Base-by-base conservation (phyloP, 2,113 vertebrate genomes). In the Brachyistius frenatus region DNA sequence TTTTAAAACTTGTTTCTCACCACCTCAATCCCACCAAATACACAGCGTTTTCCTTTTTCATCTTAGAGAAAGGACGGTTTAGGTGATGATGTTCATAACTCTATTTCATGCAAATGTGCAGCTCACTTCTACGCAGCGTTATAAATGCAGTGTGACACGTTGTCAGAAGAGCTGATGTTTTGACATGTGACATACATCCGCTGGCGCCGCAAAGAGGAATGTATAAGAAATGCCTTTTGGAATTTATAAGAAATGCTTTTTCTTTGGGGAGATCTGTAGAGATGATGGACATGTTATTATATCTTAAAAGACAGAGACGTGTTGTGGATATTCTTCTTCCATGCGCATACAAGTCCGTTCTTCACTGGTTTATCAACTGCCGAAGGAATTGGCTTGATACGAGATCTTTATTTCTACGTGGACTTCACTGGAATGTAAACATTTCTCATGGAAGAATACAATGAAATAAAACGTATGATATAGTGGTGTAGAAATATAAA, bases 251-350 rank as follows among this genome's bases (percentile, higher is more conserved):
- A 64, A 58, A 54, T 6, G 0, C 3, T 35, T 58, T 54, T 60
- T 49, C 78, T 81, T 81, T n/a, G 1, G 57, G 68, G 73, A 78
- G 14, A 55, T 64, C 10, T 52, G 10, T 1, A 13, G 36, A 61
- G 75, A 56, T 66, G 81, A 66, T 65, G 53, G 53, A 78, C 46
- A 60, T 75, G 35, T 62, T 82, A 46, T 83, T 88, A 66, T 63
- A 58, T 54, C 70, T 80, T 76, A 67, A 81, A 57, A 73, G 63
- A 58, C 54, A 81, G 57, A 73, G 63, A 58, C 54, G 56, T 0
- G 10, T 9, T 2, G 5, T 11, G 50, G 32, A n/a, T 44, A 11
- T 47, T 66, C 15, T 32, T 14, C 10, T 1, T 55, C 33, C 53
- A 5, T 5, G 50, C 61, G 46, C 14, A 16, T 14, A 39, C 67